Evolutionary conservation across 1,140 invertebrate genomes (phyloP).

Genomic region (Caligus rogercresseyi): DNA sequence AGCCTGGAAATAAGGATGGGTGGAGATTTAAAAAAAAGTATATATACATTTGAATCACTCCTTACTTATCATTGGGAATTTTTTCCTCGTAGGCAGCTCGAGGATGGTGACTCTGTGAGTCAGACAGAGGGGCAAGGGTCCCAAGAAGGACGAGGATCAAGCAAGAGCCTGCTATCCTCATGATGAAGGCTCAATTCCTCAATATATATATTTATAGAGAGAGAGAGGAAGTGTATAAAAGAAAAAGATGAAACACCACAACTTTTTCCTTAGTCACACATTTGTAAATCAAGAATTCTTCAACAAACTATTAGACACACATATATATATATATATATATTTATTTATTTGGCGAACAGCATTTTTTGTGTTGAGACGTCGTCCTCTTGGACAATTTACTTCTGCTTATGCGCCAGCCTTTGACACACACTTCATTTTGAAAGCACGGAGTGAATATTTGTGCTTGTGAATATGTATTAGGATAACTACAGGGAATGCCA

Average conservation of each 20-base stretch:
- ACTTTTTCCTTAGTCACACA: background rate
- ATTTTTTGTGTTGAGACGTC: too few relatives aligned
- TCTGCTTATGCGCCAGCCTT: too few relatives aligned
- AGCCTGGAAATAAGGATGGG: constrained; percentile 46
- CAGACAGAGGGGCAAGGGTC: background rate
- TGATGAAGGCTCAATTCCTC: too few relatives aligned
- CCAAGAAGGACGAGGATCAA: background rate
- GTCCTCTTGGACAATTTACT: too few relatives aligned
- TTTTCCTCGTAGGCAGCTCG: background rate
- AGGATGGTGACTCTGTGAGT: background rate
- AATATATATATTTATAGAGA: background rate
- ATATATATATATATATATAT: background rate
- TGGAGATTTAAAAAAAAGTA: background rate
- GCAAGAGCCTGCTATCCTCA: background rate
- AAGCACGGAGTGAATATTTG: too few relatives aligned
- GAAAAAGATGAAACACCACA: background rate
- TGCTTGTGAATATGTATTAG: too few relatives aligned
- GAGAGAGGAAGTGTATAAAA: background rate
- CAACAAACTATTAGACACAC: background rate
- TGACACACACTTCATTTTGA: too few relatives aligned
- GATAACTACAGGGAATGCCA: too few relatives aligned
- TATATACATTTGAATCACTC: background rate
- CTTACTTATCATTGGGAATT: background rate
- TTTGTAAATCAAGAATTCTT: background rate
- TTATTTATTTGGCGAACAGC: too few relatives aligned